Base-by-base conservation (phyloP, 1,140 invertebrate species). In the Aphis gossypii region DNA sequence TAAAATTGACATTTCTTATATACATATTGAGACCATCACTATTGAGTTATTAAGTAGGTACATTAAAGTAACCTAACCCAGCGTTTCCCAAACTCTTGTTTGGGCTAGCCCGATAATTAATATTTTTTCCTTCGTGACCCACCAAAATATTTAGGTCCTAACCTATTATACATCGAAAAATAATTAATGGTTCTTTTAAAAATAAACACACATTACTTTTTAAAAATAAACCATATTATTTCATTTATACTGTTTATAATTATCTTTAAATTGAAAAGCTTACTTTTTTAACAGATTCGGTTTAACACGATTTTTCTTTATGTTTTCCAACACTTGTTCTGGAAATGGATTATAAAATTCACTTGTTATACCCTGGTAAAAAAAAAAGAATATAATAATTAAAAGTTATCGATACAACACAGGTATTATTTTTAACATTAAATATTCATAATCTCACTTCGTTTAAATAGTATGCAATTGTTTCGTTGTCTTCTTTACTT, bases 261-360 rank as follows among this genome's bases (percentile, higher is more conserved):
- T 20, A 76, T 76, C 0, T 60, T 4, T 54, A 60, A 60, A 25
- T 51, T 35, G 1, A 51, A 14, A 60, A 60, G n/a, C 90, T 83
- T 92, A 92, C 90, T 83, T 83, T 92, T 76, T 48, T 51, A 92
- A 83, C 8, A 92, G 21, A 83, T 14, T 83, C 8, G 60, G 68
- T n/a, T 38, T 83, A 83, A 92, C 21, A 20, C 76, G 35, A 18
- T 93, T 54, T 54, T 93, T 51, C 56, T 93, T 93, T 30, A 93
- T 84, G 2, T 25, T 93, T 54, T 84, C 92, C 35, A 93, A 56
- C 7, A 51, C 92, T 8, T 93, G 20, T 56, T 93, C 82, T 44
- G 92, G 76, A 84, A 25, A 93, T 30, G 92, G 92, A 54, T 93
- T 51, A 41, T 54, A 93, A n/a, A 54, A 82, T 35, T 93, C 38